Evolutionary conservation across 2,797 vertebrate species (phyloP).

Genomic region (Euthynnus affinis): DNA sequence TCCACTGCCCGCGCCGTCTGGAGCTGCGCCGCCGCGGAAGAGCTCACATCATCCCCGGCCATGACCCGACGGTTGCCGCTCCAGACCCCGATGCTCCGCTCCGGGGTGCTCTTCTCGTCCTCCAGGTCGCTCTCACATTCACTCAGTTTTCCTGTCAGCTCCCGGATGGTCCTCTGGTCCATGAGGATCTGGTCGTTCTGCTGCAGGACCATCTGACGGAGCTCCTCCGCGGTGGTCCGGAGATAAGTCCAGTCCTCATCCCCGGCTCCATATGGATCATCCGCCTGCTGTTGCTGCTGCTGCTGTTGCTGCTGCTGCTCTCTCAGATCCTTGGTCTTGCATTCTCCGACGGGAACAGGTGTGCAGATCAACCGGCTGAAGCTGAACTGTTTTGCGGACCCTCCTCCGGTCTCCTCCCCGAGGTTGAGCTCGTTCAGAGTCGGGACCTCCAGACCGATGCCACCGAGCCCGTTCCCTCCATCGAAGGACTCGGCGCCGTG

Average conservation of each 20-base stretch:
- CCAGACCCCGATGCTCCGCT: constrained; percentile 87
- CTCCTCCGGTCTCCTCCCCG: constrained; percentile 78
- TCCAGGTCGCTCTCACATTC: constrained; percentile 93
- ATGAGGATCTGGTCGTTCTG: constrained; percentile 95
- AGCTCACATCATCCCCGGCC: constrained; percentile 89
- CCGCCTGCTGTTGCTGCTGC: constrained; percentile 68
- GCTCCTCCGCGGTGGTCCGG: constrained; percentile 92
- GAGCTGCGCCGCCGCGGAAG: constrained; percentile 80
- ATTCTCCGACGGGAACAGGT: constrained; percentile 89
- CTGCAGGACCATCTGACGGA: constrained; percentile 92
- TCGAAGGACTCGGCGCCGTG: constrained; percentile 87
- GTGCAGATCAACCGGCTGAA: constrained; percentile 95
- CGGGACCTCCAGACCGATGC: constrained; percentile 83
- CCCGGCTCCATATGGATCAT: constrained; percentile 73
- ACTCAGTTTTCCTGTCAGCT: constrained; percentile 94
- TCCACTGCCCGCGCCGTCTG: constrained; percentile 90
- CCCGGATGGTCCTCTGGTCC: constrained; percentile 93
- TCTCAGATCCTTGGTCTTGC: constrained; percentile 82
- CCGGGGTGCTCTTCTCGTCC: constrained; percentile 83
- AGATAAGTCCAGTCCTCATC: constrained; percentile 89
- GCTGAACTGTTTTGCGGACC: constrained; percentile 82
- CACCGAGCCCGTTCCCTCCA: constrained; percentile 74
- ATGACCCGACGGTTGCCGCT: constrained; percentile 87
- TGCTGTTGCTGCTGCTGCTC: constrained; percentile 60
- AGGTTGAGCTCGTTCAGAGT: constrained; percentile 84